phyloP scores from a whole-genome alignment of 64 coral and sea anemone genomes.

The Pachyseris speciosa region DNA sequence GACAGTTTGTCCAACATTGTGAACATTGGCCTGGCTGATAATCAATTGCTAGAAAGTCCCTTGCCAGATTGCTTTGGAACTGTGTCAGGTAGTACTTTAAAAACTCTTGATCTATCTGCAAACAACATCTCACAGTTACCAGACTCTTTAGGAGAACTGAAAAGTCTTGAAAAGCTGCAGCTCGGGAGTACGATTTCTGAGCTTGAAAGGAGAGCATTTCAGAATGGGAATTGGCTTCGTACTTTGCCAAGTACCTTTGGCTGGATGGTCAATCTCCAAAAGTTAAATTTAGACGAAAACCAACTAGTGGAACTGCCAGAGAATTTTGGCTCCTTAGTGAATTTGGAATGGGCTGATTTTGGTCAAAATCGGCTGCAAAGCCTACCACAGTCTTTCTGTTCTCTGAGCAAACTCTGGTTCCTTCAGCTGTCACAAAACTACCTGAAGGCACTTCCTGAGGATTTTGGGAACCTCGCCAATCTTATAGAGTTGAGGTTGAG shows the following conservation, averaged over 20 bases:
- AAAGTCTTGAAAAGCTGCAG: slow-evolving; percentile 72
- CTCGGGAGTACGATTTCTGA: slow-evolving; percentile 96
- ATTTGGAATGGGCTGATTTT: slow-evolving; percentile 94
- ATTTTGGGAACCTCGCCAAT: slow-evolving; percentile 85
- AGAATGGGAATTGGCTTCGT: slow-evolving; percentile 97
- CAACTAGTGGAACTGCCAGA: slow-evolving; percentile 80
- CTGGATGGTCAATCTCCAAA: slow-evolving; percentile 67
- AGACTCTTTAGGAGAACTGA: slow-evolving; percentile 81
- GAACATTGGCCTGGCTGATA: slow-evolving; percentile 79
- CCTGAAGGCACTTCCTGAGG: slow-evolving; percentile 68
- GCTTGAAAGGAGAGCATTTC: slow-evolving; percentile 94
- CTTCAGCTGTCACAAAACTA: slow-evolving; percentile 95
- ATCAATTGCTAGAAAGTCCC: slow-evolving; percentile 66
- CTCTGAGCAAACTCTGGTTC: slow-evolving; percentile 83
- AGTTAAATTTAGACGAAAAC: slow-evolving; percentile 95
- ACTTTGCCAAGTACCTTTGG: slow-evolving; percentile 81
- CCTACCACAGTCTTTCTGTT: slow-evolving; percentile 85
- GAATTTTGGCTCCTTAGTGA: slow-evolving; percentile 76
- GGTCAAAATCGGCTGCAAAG: slow-evolving; percentile 80
- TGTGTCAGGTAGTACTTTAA: slow-evolving; percentile 53
- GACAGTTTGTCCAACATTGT: slow-evolving; percentile 61
- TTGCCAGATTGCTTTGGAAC: slow-evolving; percentile 76
- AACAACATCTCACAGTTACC: slow-evolving; percentile 88
- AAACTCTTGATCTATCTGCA: slow-evolving; percentile 77
- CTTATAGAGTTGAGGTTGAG: slow-evolving; percentile 84